A percentile compares a stretch with the other conserved stretches of the same genome.
Evolutionary conservation across 2,888 invertebrate species (phyloP).

Genomic region (Homarus gammarus): DNA sequence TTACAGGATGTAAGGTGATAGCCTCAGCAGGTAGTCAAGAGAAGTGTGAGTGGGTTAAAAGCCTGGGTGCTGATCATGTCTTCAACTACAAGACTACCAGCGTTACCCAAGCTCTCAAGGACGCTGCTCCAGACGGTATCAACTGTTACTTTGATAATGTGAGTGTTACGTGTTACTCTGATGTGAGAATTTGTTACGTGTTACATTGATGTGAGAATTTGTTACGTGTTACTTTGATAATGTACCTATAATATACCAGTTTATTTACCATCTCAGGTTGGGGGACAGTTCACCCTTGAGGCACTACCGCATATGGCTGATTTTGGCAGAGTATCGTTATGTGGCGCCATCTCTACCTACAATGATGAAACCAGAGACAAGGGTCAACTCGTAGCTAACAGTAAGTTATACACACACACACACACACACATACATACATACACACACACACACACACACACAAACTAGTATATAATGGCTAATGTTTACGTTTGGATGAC

Average conservation of each 20-base stretch:
- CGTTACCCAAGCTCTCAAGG: conserved; percentile 33
- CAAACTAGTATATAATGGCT: neutral
- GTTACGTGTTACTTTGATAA: too few relatives aligned
- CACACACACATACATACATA: neutral
- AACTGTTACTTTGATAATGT: conserved; percentile 72
- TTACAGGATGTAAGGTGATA: conserved; percentile 63
- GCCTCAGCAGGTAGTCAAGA: conserved; percentile 67
- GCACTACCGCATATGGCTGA: conserved; percentile 46
- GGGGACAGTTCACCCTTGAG: conserved; percentile 49
- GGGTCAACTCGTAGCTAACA: too few relatives aligned
- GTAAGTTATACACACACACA: conserved; percentile 64
- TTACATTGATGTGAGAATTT: too few relatives aligned
- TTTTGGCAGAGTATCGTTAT: conserved; percentile 44
- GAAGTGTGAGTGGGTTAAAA: conserved; percentile 62
- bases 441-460: neutral
- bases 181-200: too few relatives aligned
- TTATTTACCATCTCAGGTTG: conserved; percentile 84
- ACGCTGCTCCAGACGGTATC: conserved; percentile 59
- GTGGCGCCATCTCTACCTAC: conserved; percentile 63
- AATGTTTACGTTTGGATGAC: neutral
- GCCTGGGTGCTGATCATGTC: conserved; percentile 56
- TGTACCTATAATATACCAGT: too few relatives aligned
- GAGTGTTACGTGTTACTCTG: too few relatives aligned
- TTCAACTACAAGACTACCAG: conserved; percentile 69
- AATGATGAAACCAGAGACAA: conserved; percentile 77